Base-by-base conservation (phyloP, 92 coral and sea anemone genomes). In the Plumapathes pennacea region DNA sequence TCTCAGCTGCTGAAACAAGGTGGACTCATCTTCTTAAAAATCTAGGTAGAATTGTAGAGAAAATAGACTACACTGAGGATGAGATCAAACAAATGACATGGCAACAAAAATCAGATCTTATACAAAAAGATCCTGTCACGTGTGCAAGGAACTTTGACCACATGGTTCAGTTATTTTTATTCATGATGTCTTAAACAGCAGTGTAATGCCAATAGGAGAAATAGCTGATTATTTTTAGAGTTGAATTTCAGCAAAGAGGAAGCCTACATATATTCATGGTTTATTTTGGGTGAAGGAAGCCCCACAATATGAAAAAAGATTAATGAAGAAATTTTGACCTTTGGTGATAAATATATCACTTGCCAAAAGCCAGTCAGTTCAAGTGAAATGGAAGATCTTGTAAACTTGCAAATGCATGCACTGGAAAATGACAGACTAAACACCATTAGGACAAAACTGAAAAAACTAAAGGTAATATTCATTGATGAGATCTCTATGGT, bases 1-100 rank as follows among this genome's bases (percentile, higher is more conserved):
- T 78, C 69, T 83, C 85, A 28, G 85, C 90, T 2, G 90, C 85
- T 29, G 90, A 83, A 51, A 83, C 90, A 20, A 71, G 90, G 25
- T 83, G 90, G 90, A 5, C 27, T 11, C 90, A 71, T 61, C 47
- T 83, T 12, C 49, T 70, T 0, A 83, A 63, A 77, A 83, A 44
- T 38, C 38, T 77, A 11, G 81, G 90, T 19, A 62, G 85, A 14
- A 25, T 83, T 38, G 54, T 64, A 21, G 85, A 76, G 3, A 62
- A 55, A 15, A 83, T 46, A 54, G 74, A 83, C 0, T 68, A 69
- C 46, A 61, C 65, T 46, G 79, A 75, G 32, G 59, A 73, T 26
- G 76, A 80, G 26, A 73, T 57, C 15, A 64, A 47, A 4, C 25
- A 45, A 2, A 81, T 81, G 83, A 60, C 83, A 10, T 81, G 83